Evolutionary conservation across 2,888 invertebrate species (phyloP), one percentile per base, ranked within the genome.

Genomic region (Scaptomyza tumidula): DNA sequence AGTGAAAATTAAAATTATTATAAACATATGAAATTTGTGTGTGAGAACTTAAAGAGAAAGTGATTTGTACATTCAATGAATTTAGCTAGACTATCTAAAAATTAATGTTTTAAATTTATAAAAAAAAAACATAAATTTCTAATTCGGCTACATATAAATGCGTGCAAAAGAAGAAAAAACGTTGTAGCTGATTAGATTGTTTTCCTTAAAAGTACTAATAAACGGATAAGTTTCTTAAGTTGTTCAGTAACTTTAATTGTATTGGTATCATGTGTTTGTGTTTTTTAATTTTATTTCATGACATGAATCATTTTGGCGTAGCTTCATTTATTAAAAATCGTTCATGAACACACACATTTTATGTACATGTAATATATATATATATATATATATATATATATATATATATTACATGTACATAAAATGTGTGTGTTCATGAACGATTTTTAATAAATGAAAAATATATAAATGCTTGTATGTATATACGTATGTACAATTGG

Each of bases 401-500:
- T n/a, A n/a, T n/a, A n/a, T n/a, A n/a, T n/a, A n/a, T n/a, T n/a
- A n/a, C n/a, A n/a, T n/a, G n/a, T n/a, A n/a, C n/a, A n/a, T n/a
- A n/a, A n/a, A n/a, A n/a, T n/a, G n/a, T n/a, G n/a, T n/a, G n/a
- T n/a, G n/a, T n/a, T n/a, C n/a, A n/a, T n/a, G n/a, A n/a, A n/a
- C n/a, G n/a, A n/a, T n/a, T n/a, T n/a, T n/a, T n/a, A n/a, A n/a
- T n/a, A 81, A 73, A 78, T 68, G 53, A 84, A 64, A 76, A 56
- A 41, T 52, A n/a, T 57, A 37, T 37, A 60, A 35, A 27, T 49
- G 31, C 54, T 72, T 33, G 48, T 52, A 59, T 61, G 46, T 70
- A 64, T 88, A 27, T 84, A 80, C 70, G 49, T 70, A 66, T 88
- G 31, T 84, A 80, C 70, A 87, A 59, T 58, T 50, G 46, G 44